Percentiles rank a stretch among this genome's conserved stretches.
Conservation (phyloP, 2,797 vertebrate species). For the Gymnothorax reevesii region DNA sequence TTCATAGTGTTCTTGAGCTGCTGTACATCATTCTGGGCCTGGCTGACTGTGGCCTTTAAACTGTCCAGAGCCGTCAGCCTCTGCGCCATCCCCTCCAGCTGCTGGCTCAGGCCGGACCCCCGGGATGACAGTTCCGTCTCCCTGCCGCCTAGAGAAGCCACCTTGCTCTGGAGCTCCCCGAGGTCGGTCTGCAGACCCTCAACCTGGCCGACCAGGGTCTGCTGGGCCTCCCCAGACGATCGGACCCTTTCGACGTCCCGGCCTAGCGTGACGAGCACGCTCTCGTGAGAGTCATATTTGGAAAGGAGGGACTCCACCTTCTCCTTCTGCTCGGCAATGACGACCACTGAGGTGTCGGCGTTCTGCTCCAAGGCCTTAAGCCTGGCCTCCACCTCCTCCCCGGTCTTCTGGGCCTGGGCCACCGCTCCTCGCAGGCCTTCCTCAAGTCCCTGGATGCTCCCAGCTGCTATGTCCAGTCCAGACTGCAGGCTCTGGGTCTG, state of each 20-base stretch:
- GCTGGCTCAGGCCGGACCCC: constrained; percentile 50
- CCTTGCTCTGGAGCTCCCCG: constrained; percentile 67
- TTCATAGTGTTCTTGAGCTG: constrained; percentile 74
- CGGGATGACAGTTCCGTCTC: constrained; percentile 61
- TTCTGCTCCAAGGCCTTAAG: constrained; percentile 74
- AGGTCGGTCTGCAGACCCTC: constrained; percentile 70
- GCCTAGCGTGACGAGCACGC: constrained; percentile 63
- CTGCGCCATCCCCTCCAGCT: constrained; percentile 49
- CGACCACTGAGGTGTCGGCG: constrained; percentile 52
- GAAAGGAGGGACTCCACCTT: constrained; percentile 71
- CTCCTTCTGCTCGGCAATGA: constrained; percentile 58
- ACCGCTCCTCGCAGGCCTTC: constrained; percentile 51
- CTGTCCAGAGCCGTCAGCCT: constrained; percentile 47
- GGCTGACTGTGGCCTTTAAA: constrained; percentile 67
- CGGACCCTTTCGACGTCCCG: constrained; percentile 46
- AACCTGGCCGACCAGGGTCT: constrained; percentile 60
- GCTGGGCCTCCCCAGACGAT: constrained; percentile 57
- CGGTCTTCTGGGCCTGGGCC: constrained; percentile 60
- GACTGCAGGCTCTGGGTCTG: constrained; percentile 67
- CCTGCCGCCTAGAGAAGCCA: constrained; percentile 58
- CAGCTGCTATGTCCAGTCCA: constrained; percentile 61
- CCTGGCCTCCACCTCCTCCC: constrained; percentile 70
- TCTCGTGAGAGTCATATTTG: constrained; percentile 68
- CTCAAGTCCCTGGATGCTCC: constrained; percentile 57
- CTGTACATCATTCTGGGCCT: constrained; percentile 77